These are phyloP conservation scores for Theristicus caerulescens DNA, from an alignment of 2,113 vertebrate genomes.

Conservation along the genomic window DNA sequence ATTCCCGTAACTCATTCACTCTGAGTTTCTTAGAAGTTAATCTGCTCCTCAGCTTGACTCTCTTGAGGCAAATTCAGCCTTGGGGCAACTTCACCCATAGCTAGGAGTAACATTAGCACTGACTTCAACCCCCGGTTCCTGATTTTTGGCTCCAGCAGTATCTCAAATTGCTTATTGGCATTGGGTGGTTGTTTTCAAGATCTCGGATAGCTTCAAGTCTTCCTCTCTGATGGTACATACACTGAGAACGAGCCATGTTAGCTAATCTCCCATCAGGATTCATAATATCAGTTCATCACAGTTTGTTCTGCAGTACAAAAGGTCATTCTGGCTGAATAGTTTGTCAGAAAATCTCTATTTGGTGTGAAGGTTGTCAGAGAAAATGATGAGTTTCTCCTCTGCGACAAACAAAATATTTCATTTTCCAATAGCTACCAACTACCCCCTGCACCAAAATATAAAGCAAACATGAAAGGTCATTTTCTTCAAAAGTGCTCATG, in stretches of 20 bases:
- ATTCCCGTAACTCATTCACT: background rate
- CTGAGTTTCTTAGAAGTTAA: background rate
- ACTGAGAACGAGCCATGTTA: background rate
- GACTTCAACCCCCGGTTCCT: background rate
- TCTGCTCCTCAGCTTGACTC: background rate
- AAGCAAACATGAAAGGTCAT: background rate
- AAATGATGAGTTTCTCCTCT: background rate
- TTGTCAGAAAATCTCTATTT: constrained; percentile 7
- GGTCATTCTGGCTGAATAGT: background rate
- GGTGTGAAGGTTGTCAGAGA: background rate
- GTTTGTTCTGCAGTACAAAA: constrained; percentile 16
- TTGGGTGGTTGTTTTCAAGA: background rate
- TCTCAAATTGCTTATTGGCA: background rate
- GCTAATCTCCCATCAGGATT: constrained; percentile 12
- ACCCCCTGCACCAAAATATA: background rate
- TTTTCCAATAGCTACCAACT: background rate
- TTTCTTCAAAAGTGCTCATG: background rate
- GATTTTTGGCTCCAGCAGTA: background rate
- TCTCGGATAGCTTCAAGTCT: background rate
- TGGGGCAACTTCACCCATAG: background rate
- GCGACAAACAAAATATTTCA: background rate
- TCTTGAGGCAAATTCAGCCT: background rate
- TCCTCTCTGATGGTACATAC: background rate
- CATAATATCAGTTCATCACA: constrained; percentile 7
- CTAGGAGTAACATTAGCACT: background rate